Conservation (phyloP, 2,888 invertebrate species). For the Stenotaenia linearis region DNA sequence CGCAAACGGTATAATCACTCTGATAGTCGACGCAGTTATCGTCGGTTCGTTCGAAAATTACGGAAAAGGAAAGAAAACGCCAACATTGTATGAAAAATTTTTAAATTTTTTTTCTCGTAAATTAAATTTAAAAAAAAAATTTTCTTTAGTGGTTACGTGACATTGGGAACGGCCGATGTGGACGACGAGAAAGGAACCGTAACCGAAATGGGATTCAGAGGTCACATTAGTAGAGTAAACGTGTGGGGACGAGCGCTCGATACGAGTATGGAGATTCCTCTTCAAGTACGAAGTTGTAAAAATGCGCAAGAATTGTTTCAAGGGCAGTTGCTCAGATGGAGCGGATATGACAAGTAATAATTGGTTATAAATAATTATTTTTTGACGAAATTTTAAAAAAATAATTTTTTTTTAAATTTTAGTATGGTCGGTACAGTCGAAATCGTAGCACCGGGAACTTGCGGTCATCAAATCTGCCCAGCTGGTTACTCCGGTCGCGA, state of each 20-base stretch:
- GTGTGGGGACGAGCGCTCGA: constrained; percentile 89
- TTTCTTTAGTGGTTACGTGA: constrained; percentile 74
- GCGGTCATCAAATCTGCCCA: constrained; percentile 82
- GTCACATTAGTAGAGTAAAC: constrained; percentile 87
- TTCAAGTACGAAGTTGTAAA: constrained; percentile 73
- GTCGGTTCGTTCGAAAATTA: constrained; percentile 88
- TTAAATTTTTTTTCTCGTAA: background rate
- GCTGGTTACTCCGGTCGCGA: constrained; percentile 78
- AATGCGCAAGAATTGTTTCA: constrained; percentile 85
- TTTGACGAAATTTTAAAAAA: background rate
- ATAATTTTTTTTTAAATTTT: background rate
- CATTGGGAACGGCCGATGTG: constrained; percentile 79
- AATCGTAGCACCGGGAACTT: constrained; percentile 81
- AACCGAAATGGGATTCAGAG: constrained; percentile 89
- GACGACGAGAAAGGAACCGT: constrained; percentile 66
- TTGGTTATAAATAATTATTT: too few species aligned
- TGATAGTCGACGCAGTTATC: constrained; percentile 92
- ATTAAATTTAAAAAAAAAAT: background rate
- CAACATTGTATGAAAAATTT: constrained; percentile 67
- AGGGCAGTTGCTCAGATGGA: constrained; percentile 82
- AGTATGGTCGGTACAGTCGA: constrained; percentile 76
- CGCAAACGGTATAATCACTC: constrained; percentile 71
- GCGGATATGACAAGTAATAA: constrained; percentile 72
- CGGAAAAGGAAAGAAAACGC: constrained; percentile 71
- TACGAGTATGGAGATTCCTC: constrained; percentile 84